These are phyloP conservation scores for Drosophila trapezifrons DNA, from an alignment of 1,140 invertebrate species.

Conservation along the genomic window DNA sequence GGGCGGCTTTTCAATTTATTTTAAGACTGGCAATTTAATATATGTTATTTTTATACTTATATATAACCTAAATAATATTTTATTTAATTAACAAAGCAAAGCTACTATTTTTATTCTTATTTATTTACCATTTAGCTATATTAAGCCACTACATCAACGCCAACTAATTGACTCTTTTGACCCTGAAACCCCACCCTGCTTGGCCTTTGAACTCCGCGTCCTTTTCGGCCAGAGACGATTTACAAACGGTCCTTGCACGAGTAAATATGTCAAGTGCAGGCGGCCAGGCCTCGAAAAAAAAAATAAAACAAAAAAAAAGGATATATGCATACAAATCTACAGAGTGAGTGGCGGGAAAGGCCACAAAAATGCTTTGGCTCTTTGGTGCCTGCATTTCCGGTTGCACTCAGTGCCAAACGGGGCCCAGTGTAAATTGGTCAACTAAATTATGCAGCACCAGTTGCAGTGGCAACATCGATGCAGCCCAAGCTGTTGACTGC, in stretches of 20 bases:
- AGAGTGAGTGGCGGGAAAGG: neutral
- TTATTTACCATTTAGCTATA: neutral
- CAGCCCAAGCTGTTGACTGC: constrained; percentile 51
- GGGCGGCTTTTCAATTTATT: too few species aligned
- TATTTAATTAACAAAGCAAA: too few species aligned
- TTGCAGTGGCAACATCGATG: constrained; percentile 58
- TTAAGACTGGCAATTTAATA: too few species aligned
- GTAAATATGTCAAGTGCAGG: constrained; percentile 84
- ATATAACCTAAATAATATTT: too few species aligned
- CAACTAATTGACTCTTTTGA: neutral
- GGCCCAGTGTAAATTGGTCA: constrained; percentile 79
- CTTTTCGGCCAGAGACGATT: constrained; percentile 39
- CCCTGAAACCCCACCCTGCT: neutral
- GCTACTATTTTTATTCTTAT: too few species aligned
- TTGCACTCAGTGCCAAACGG: constrained; percentile 75
- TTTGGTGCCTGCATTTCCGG: constrained; percentile 76
- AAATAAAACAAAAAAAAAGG: constrained; percentile 21
- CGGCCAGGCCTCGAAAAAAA: constrained; percentile 25
- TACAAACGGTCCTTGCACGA: constrained; percentile 67
- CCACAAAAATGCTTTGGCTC: constrained; percentile 35
- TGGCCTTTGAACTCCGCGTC: too few species aligned
- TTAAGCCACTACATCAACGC: constrained; percentile 3
- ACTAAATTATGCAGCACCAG: constrained; percentile 83
- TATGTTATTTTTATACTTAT: too few species aligned
- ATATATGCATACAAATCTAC: neutral